These are phyloP conservation scores for Epicampocera succincta DNA, from an alignment of 2,888 invertebrate genomes.

Conservation along the genomic window DNA sequence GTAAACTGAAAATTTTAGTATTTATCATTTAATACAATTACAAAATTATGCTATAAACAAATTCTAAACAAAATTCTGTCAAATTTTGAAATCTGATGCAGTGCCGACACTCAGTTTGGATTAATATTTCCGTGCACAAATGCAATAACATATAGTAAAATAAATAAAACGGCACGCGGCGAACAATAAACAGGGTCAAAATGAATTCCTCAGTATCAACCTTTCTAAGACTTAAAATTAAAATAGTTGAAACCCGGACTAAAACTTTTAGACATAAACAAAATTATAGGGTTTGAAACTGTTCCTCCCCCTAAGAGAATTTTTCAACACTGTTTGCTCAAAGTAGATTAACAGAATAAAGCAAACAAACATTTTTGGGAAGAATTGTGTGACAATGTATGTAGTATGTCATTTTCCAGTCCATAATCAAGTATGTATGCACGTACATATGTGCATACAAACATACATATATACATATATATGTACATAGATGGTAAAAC, in stretches of 20 bases:
- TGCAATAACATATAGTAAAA: conserved; percentile 6
- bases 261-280: conserved; percentile 9
- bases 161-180: conserved; percentile 63
- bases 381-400: conserved; percentile 50
- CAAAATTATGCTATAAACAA: too few relatives aligned
- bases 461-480: conserved; percentile 73
- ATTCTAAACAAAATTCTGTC: too few relatives aligned
- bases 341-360: conserved; percentile 57
- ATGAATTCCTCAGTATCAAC: conserved; percentile 48
- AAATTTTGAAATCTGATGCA: too few relatives aligned
- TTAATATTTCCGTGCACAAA: conserved; percentile 59
- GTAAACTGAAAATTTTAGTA: too few relatives aligned
- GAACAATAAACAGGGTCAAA: conserved; percentile 55
- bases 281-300: neutral
- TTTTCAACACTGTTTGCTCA: conserved; percentile 41
- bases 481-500: conserved; percentile 73
- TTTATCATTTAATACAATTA: too few relatives aligned
- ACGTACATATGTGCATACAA: neutral
- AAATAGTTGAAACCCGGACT: conserved; percentile 37
- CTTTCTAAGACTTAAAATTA: conserved; percentile 13
- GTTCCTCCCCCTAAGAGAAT: conserved; percentile 29
- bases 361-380: conserved; percentile 11
- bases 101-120: conserved; percentile 31
- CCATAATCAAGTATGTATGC: conserved; percentile 16
- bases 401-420: conserved; percentile 11